These are phyloP conservation scores for Clanis bilineata DNA, from an alignment of 2,888 invertebrate genomes.

Conservation along the genomic window DNA sequence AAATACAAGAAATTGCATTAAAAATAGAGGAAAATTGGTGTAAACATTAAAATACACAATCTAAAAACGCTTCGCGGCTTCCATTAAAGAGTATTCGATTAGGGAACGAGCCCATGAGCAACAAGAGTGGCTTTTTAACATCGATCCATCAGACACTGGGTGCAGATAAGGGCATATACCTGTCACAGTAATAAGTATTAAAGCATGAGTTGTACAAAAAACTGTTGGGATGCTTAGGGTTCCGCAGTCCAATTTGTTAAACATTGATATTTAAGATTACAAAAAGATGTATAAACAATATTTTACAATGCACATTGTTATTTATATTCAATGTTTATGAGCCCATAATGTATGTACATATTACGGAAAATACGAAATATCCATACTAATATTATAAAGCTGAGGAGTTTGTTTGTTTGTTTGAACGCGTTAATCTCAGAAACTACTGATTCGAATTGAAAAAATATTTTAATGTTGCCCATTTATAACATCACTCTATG, in stretches of 20 bases:
- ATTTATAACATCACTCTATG: too few species aligned
- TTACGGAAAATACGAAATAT: too few species aligned
- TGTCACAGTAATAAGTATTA: slow-evolving; percentile 73
- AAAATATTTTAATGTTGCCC: too few species aligned
- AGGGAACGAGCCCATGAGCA: slow-evolving; percentile 49
- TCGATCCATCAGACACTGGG: slow-evolving; percentile 70
- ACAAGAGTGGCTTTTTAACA: slow-evolving; percentile 63
- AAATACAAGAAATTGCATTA: not conserved
- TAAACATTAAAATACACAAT: slow-evolving; percentile 46
- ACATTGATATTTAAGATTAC: not conserved
- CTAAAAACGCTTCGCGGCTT: slow-evolving; percentile 51
- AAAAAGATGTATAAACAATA: too few species aligned
- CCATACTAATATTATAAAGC: too few species aligned
- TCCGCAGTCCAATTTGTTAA: not conserved
- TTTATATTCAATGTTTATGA: too few species aligned
- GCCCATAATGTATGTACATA: not conserved
- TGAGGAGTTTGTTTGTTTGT: too few species aligned
- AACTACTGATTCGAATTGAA: too few species aligned
- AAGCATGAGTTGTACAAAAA: slow-evolving; percentile 53
- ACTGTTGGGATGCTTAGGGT: slow-evolving; percentile 39
- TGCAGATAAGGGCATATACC: slow-evolving; percentile 67
- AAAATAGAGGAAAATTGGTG: slow-evolving; percentile 21
- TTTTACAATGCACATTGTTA: too few species aligned
- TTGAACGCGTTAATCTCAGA: too few species aligned
- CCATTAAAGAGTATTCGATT: slow-evolving; percentile 61